Evolutionary conservation across 1,140 invertebrate genomes (phyloP).

Genomic region (Elymnias hypermnestra): DNA sequence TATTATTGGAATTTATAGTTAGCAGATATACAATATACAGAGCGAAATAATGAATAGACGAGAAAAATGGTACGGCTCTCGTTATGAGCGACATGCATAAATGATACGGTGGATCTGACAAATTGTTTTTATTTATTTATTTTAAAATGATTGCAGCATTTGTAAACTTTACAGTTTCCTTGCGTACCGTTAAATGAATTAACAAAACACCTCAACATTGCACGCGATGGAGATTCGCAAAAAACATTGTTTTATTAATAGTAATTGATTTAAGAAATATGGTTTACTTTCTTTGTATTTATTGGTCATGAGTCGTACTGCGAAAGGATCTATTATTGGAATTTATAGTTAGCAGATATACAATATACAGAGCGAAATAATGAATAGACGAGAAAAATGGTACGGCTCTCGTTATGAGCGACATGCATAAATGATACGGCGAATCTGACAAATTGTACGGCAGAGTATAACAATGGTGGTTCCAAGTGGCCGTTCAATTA

Average conservation of each 20-base stretch:
- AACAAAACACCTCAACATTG: too few species aligned
- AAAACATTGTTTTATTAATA: too few species aligned
- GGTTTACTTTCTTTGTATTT: too few species aligned
- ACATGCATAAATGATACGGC: slow-evolving; percentile 73
- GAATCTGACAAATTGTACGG: slow-evolving; percentile 74
- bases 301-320: too few species aligned
- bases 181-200: too few species aligned
- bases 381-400: slow-evolving; percentile 69
- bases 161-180: too few species aligned
- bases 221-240: too few species aligned
- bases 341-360: slow-evolving; percentile 44
- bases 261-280: too few species aligned
- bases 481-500: slow-evolving; percentile 74
- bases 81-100: slow-evolving; percentile 72
- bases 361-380: slow-evolving; percentile 64
- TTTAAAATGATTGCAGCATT: too few species aligned
- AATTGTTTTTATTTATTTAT: too few species aligned
- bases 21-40: slow-evolving; percentile 55
- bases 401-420: slow-evolving; percentile 62
- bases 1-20: slow-evolving; percentile 26
- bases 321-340: not conserved
- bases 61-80: slow-evolving; percentile 65
- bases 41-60: slow-evolving; percentile 67
- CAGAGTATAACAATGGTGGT: slow-evolving; percentile 74
- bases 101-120: slow-evolving; percentile 73